Percentiles rank a stretch among this genome's conserved stretches.
phyloP scores from a whole-genome alignment of 2,797 vertebrate species.

The Bradypodion ventrale region DNA sequence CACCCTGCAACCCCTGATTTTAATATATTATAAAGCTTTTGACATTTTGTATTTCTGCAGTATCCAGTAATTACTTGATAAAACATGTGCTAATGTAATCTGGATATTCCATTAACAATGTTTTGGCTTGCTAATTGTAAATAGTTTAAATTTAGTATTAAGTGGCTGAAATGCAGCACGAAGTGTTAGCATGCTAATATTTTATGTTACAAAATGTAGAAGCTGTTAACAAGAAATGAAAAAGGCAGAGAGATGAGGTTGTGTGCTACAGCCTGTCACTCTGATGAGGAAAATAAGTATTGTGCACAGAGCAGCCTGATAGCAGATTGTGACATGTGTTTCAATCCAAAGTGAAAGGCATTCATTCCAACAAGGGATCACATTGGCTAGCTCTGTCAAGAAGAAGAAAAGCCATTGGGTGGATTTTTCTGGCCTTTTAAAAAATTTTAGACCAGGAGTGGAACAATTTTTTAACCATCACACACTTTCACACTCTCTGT shows the following conservation, averaged over 20 bases:
- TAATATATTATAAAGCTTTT: slow-evolving; percentile 4
- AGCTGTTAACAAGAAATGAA: slow-evolving; percentile 17
- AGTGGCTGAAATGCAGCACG: slow-evolving; percentile 12
- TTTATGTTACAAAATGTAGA: background rate
- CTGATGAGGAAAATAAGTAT: background rate
- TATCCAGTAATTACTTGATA: slow-evolving; percentile 1
- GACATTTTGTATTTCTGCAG: slow-evolving; percentile 9
- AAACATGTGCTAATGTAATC: background rate
- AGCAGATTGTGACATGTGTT: background rate
- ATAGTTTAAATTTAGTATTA: slow-evolving; percentile 40
- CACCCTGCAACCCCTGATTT: background rate
- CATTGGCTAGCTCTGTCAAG: background rate
- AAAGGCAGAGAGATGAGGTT: background rate
- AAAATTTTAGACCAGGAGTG: background rate
- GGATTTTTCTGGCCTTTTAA: background rate
- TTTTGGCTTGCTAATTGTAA: slow-evolving; percentile 13
- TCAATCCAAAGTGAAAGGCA: background rate
- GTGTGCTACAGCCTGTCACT: background rate
- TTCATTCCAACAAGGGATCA: background rate
- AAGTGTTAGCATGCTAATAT: slow-evolving; percentile 8
- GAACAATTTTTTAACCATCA: background rate
- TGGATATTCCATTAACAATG: slow-evolving; percentile 21
- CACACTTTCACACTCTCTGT: no score
- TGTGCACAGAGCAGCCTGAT: background rate
- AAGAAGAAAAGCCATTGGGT: background rate